phyloP scores from a whole-genome alignment of 2,113 vertebrate species.

The Tylochromis polylepis region DNA sequence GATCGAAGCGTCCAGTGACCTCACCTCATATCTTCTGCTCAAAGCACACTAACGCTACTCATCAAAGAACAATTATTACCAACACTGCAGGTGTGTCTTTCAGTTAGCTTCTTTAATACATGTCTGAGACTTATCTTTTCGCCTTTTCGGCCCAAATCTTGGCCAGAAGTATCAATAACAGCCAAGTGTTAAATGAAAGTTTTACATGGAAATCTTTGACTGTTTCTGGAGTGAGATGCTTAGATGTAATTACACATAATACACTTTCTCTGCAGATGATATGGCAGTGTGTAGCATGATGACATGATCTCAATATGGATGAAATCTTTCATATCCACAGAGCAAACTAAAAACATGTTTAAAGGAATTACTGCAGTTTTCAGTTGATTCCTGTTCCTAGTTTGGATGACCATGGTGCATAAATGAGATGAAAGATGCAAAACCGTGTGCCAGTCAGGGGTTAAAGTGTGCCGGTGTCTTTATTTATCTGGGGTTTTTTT shows the following conservation, averaged over 20 bases:
- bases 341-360: not conserved
- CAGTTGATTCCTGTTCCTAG: not conserved
- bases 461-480: not conserved
- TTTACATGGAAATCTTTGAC: not conserved
- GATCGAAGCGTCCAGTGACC: constrained; percentile 14
- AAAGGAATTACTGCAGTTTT: not conserved
- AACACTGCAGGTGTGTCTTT: not conserved
- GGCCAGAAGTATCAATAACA: not conserved
- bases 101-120: not conserved
- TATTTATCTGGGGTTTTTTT: rapidly evolving
- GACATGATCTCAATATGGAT: not conserved
- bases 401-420: not conserved
- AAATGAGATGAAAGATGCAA: not conserved
- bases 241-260: not conserved
- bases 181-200: not conserved
- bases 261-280: not conserved
- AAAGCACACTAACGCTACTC: not conserved
- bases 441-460: not conserved
- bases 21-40: constrained; percentile 10
- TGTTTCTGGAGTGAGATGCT: not conserved
- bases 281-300: too few relatives aligned
- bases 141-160: not conserved
- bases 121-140: rapidly evolving
- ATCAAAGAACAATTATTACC: not conserved
- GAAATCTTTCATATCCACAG: rapidly evolving